phyloP scores from a whole-genome alignment of 2,797 vertebrate genomes.

The Pitangus sulphuratus region DNA sequence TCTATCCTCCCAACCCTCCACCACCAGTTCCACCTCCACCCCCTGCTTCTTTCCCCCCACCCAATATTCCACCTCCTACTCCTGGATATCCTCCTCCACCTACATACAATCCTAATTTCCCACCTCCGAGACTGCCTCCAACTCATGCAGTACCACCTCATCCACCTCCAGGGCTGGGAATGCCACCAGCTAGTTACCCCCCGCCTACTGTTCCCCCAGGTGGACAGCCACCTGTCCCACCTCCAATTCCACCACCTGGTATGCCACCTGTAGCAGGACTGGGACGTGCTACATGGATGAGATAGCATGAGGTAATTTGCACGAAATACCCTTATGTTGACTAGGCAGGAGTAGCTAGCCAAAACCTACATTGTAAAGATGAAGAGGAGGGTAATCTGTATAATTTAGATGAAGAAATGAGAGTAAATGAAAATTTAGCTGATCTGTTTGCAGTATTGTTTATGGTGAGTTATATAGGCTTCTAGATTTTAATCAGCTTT shows the following conservation, averaged over 20 bases:
- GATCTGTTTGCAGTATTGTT: conserved; percentile 54
- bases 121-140: conserved; percentile 87
- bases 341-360: conserved; percentile 45
- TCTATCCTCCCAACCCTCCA: conserved; percentile 82
- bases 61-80: conserved; percentile 81
- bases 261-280: conserved; percentile 89
- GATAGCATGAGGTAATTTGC: conserved; percentile 78
- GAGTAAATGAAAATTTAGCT: conserved; percentile 9
- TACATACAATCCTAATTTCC: conserved; percentile 89
- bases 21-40: conserved; percentile 85
- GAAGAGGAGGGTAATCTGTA: conserved; percentile 54
- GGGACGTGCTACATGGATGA: conserved; percentile 92
- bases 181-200: conserved; percentile 89
- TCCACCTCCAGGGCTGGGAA: conserved; percentile 86
- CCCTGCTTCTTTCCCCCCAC: conserved; percentile 81
- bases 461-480: conserved; percentile 44
- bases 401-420: conserved; percentile 45
- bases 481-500: conserved; percentile 54
- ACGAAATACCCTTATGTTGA: conserved; percentile 7
- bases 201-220: conserved; percentile 89
- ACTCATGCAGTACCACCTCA: conserved; percentile 84
- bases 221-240: conserved; percentile 90
- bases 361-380: conserved; percentile 51
- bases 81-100: conserved; percentile 89
- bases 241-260: conserved; percentile 87